Evolutionary conservation across 2,888 invertebrate species (phyloP).

Genomic region (Perizoma affinitatum): DNA sequence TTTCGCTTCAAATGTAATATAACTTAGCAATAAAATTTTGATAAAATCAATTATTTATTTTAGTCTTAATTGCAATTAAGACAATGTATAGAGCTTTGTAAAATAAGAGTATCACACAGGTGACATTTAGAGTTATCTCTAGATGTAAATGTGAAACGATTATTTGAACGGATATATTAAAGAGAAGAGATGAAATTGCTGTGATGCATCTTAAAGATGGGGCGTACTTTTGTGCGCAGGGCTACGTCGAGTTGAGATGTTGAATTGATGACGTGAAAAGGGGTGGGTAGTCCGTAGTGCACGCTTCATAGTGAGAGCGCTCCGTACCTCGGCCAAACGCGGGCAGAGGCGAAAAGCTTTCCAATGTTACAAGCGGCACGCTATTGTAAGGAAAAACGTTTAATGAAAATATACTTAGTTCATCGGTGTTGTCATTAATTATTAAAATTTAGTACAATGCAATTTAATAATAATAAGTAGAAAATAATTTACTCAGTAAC

Average conservation of each 20-base stretch:
- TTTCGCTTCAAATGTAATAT: constrained; percentile 64
- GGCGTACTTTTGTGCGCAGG: constrained; percentile 76
- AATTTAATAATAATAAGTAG: constrained; percentile 63
- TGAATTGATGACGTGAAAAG: constrained; percentile 2
- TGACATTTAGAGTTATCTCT: constrained; percentile 72
- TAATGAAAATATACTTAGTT: constrained; percentile 53
- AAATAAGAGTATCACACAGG: constrained; percentile 78
- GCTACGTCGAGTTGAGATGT: constrained; percentile 55
- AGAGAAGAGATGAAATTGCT: constrained; percentile 81
- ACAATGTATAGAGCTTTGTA: constrained; percentile 84
- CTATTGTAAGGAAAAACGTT: constrained; percentile 63
- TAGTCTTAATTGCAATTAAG: constrained; percentile 78
- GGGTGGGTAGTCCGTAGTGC: constrained; percentile 23
- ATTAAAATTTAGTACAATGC: constrained; percentile 75
- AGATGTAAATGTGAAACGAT: constrained; percentile 61
- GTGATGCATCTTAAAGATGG: constrained; percentile 69
- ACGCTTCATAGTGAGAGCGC: constrained; percentile 25
- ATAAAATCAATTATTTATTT: constrained; percentile 83
- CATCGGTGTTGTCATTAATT: constrained; percentile 70
- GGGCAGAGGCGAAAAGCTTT: constrained; percentile 31
- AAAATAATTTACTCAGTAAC: constrained; percentile 43
- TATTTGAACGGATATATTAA: constrained; percentile 59
- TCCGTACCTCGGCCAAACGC: constrained; percentile 2
- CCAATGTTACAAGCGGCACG: constrained; percentile 46
- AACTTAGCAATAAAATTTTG: constrained; percentile 78